These are phyloP conservation scores for Dryadula phaetusa DNA, from an alignment of 2,888 invertebrate genomes.

Conservation along the genomic window DNA sequence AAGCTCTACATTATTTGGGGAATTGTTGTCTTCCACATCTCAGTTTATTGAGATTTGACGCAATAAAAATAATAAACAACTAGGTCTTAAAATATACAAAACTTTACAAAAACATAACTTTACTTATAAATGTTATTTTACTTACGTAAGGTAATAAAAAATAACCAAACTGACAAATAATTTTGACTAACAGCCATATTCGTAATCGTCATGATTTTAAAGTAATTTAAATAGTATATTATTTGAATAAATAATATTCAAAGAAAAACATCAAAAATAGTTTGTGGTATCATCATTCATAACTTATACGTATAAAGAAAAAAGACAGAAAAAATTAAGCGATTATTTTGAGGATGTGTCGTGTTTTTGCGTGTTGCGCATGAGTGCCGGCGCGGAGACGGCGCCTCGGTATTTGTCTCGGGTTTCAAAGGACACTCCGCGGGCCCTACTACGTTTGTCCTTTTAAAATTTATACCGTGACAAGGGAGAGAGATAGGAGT, in stretches of 20 bases:
- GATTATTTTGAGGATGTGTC: constrained; percentile 63
- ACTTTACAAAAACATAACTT: too few relatives aligned
- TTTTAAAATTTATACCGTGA: not conserved
- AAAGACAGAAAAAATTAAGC: constrained; percentile 49
- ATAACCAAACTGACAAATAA: not conserved
- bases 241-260: not conserved
- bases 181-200: not conserved
- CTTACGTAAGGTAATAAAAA: too few relatives aligned
- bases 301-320: constrained; percentile 47
- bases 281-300: constrained; percentile 52
- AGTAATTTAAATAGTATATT: not conserved
- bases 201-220: not conserved
- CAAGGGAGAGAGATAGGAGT: constrained; percentile 23
- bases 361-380: constrained; percentile 64
- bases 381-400: constrained; percentile 58
- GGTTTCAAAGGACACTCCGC: constrained; percentile 62
- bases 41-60: too few relatives aligned
- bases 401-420: constrained; percentile 56
- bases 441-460: constrained; percentile 43
- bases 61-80: too few relatives aligned
- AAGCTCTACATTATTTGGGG: too few relatives aligned
- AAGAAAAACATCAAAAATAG: constrained; percentile 42
- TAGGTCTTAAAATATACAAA: too few relatives aligned
- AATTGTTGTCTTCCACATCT: too few relatives aligned
- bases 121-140: too few relatives aligned